These are phyloP conservation scores for Phthorimaea operculella DNA, from an alignment of 1,140 invertebrate species.

Conservation along the genomic window DNA sequence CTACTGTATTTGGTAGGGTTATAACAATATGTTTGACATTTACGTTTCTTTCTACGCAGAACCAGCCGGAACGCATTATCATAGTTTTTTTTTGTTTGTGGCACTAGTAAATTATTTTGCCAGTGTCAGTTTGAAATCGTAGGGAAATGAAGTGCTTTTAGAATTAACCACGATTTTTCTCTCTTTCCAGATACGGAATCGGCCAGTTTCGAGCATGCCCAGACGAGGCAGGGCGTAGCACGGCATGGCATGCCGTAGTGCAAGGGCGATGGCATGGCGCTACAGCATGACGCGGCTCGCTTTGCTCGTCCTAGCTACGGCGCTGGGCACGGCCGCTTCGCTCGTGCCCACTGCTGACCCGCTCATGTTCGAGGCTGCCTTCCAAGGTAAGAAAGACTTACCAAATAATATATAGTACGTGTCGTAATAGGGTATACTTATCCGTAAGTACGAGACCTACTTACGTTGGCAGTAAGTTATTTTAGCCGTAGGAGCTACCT, in stretches of 20 bases:
- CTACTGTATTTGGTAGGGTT: not conserved
- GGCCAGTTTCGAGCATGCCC: conserved; percentile 9
- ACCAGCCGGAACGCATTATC: not conserved
- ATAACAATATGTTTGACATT: not conserved
- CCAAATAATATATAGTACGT: too few species aligned
- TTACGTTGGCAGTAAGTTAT: too few species aligned
- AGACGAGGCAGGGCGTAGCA: conserved; percentile 13
- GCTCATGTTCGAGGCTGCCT: conserved; percentile 50
- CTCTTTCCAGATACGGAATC: not conserved
- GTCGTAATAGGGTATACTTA: too few species aligned
- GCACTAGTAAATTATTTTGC: too few species aligned
- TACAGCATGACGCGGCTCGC: conserved; percentile 29
- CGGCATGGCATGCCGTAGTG: conserved; percentile 52
- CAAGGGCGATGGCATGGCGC: conserved; percentile 24
- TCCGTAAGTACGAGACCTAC: too few species aligned
- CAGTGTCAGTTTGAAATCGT: too few species aligned
- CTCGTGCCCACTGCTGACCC: conserved; percentile 46
- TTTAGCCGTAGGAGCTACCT: too few species aligned
- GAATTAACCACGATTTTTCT: too few species aligned
- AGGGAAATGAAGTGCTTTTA: too few species aligned
- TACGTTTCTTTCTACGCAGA: not conserved
- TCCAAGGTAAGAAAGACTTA: conserved; percentile 51
- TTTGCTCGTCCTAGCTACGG: conserved; percentile 36
- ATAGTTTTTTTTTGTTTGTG: not conserved
- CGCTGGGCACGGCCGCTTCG: conserved; percentile 33